phyloP scores from a whole-genome alignment of 2,888 invertebrate genomes.

The Chrysolina haemoptera region DNA sequence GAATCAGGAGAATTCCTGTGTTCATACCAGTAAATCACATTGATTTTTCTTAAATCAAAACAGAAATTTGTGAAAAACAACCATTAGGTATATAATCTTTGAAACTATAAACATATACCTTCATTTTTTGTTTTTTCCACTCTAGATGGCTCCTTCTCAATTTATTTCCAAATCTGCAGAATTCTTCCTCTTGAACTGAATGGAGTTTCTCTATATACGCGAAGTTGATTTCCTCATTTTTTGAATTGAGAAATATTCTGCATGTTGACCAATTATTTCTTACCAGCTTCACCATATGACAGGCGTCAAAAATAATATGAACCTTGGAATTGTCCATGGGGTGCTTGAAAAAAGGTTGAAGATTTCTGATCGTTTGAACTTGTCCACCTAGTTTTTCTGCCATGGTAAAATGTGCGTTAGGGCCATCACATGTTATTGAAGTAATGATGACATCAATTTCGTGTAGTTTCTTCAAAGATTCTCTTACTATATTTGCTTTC shows the following conservation, averaged over 20 bases:
- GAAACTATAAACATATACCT: slow-evolving; percentile 23
- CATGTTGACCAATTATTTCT: slow-evolving; percentile 28
- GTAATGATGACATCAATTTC: slow-evolving; percentile 41
- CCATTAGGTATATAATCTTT: slow-evolving; percentile 5
- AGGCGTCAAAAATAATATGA: slow-evolving; percentile 35
- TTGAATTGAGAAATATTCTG: not conserved
- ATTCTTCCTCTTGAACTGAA: slow-evolving; percentile 40
- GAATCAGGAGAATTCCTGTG: not conserved
- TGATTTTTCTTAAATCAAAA: slow-evolving; percentile 4
- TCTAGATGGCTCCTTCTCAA: slow-evolving; percentile 40
- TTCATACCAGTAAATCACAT: slow-evolving; percentile 14
- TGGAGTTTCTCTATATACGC: slow-evolving; percentile 35
- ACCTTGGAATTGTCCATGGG: slow-evolving; percentile 35
- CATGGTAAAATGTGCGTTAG: slow-evolving; percentile 43
- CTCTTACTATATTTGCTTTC: slow-evolving; percentile 42
- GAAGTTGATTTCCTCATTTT: slow-evolving; percentile 5
- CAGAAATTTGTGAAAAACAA: not conserved
- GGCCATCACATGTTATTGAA: slow-evolving; percentile 51
- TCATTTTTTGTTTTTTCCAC: slow-evolving; percentile 22
- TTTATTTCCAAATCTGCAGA: slow-evolving; percentile 35
- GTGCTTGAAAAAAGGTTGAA: slow-evolving; percentile 46
- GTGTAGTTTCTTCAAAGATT: slow-evolving; percentile 39
- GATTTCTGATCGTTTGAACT: slow-evolving; percentile 32
- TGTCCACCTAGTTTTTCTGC: slow-evolving; percentile 41
- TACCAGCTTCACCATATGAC: slow-evolving; percentile 39